phyloP scores from a whole-genome alignment of 2,888 invertebrate genomes.

The Pseudococcus longispinus region DNA sequence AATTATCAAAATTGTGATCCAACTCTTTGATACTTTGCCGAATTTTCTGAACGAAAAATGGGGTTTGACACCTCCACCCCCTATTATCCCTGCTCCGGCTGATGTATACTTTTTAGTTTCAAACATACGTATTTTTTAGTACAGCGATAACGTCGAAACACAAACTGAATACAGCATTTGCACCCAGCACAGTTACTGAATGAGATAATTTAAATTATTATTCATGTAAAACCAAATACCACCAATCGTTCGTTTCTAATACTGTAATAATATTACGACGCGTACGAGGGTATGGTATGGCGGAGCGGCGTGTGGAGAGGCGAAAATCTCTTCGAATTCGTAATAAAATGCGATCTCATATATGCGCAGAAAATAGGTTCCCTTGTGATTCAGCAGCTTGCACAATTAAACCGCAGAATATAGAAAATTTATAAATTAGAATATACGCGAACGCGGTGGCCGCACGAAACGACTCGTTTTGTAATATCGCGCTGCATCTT shows the following conservation, averaged over 20 bases:
- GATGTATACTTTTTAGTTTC: too few species aligned
- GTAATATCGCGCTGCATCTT: neutral
- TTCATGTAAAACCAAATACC: neutral
- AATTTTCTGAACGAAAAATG: too few species aligned
- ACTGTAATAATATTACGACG: neutral
- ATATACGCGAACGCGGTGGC: slow-evolving; percentile 29
- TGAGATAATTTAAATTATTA: neutral
- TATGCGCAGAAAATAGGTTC: slow-evolving; percentile 16
- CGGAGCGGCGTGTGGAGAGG: neutral
- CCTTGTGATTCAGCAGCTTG: slow-evolving; percentile 39
- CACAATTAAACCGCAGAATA: slow-evolving; percentile 49
- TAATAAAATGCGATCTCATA: slow-evolving; percentile 7
- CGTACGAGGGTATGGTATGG: neutral
- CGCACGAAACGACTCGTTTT: slow-evolving; percentile 47
- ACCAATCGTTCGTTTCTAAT: neutral
- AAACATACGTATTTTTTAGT: neutral
- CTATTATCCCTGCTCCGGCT: too few species aligned
- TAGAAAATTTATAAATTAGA: slow-evolving; percentile 42
- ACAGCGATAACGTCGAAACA: neutral
- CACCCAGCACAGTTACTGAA: neutral
- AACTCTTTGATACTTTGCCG: too few species aligned
- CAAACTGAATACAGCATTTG: neutral
- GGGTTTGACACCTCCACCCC: too few species aligned
- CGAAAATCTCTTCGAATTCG: slow-evolving; percentile 18
- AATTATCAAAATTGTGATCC: too few species aligned